These are phyloP conservation scores for Boloria euphrosyne DNA, from an alignment of 2,888 invertebrate genomes.

Conservation along the genomic window DNA sequence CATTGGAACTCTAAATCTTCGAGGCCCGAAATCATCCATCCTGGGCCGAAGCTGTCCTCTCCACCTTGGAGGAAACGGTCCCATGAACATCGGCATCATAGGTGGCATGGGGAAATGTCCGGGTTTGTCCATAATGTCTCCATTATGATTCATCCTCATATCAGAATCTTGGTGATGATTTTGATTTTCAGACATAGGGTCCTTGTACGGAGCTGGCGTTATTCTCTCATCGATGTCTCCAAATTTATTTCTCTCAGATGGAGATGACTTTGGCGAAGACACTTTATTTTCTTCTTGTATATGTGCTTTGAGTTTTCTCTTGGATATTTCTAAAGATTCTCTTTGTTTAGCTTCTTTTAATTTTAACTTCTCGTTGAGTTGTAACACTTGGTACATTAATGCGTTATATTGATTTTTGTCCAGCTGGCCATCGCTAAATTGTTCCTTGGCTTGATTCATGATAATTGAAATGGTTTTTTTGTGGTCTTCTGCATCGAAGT, in stretches of 20 bases:
- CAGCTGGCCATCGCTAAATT: constrained; percentile 88
- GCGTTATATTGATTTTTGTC: constrained; percentile 89
- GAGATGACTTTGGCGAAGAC: constrained; percentile 73
- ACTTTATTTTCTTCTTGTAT: constrained; percentile 70
- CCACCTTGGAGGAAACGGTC: constrained; percentile 60
- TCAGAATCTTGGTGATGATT: constrained; percentile 64
- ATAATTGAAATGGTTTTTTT: constrained; percentile 89
- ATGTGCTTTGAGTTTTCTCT: constrained; percentile 68
- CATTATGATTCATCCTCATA: constrained; percentile 60
- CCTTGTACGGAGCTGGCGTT: constrained; percentile 60
- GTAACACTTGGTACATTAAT: constrained; percentile 88
- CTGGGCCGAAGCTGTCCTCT: constrained; percentile 63
- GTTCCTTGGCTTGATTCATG: constrained; percentile 91
- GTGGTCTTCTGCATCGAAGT: constrained; percentile 81
- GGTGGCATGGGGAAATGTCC: constrained; percentile 60
- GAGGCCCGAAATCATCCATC: constrained; percentile 60
- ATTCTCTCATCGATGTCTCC: constrained; percentile 81
- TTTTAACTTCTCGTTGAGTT: constrained; percentile 89
- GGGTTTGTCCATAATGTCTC: constrained; percentile 50
- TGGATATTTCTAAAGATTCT: constrained; percentile 83
- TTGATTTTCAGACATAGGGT: constrained; percentile 61
- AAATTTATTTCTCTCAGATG: constrained; percentile 62
- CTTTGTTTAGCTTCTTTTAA: constrained; percentile 88
- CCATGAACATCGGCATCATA: constrained; percentile 54
- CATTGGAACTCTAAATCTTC: constrained; percentile 61